Conservation (phyloP, 2,888 invertebrate genomes). For the Lycophotia porphyrea region DNA sequence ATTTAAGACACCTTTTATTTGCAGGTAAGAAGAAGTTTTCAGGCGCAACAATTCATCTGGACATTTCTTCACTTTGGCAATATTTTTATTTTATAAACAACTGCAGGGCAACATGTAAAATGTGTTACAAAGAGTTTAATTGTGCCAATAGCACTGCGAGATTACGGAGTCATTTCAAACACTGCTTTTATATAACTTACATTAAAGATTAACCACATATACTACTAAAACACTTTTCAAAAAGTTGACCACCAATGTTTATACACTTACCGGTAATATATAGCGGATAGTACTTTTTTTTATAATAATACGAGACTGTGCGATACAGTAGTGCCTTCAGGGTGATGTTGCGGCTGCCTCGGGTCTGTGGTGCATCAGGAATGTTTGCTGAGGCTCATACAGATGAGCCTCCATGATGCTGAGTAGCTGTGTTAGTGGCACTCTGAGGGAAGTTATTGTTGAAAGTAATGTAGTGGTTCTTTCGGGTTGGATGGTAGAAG, state of each 20-base stretch:
- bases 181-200: neutral
- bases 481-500: too few relatives aligned
- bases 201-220: neutral
- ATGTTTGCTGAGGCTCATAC: neutral
- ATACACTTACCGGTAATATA: neutral
- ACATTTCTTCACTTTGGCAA: neutral
- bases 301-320: too few relatives aligned
- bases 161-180: neutral
- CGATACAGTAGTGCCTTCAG: neutral
- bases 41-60: neutral
- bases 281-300: too few relatives aligned
- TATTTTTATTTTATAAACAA: neutral
- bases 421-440: too few relatives aligned
- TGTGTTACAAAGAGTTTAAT: neutral
- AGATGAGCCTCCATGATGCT: too few relatives aligned
- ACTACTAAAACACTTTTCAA: neutral
- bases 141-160: neutral
- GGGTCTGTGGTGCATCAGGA: neutral
- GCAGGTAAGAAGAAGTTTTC: neutral
- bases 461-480: too few relatives aligned
- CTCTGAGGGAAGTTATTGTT: too few relatives aligned
- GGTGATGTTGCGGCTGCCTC: neutral
- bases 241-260: neutral
- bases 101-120: neutral
- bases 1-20: neutral